These are phyloP conservation scores for Bhutanitis thaidina DNA, from an alignment of 2,888 invertebrate species.

Conservation along the genomic window DNA sequence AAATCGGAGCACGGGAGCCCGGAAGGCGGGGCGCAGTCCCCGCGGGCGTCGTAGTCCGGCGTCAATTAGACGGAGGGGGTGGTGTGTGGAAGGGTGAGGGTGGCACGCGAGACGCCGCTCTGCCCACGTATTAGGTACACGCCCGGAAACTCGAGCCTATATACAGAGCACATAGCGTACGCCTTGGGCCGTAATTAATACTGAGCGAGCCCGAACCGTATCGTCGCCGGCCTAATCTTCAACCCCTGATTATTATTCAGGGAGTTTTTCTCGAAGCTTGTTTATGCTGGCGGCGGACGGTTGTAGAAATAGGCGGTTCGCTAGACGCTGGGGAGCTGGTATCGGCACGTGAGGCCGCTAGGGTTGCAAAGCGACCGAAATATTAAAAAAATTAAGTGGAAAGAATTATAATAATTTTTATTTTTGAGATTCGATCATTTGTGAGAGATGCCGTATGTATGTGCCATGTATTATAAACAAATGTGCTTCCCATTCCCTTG, in stretches of 20 bases:
- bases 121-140: constrained; percentile 55
- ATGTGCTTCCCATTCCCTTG: too few relatives aligned
- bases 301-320: constrained; percentile 5
- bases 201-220: constrained; percentile 42
- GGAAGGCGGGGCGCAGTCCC: constrained; percentile 63
- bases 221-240: constrained; percentile 33
- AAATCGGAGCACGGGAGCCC: constrained; percentile 56
- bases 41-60: constrained; percentile 65
- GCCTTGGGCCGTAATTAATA: constrained; percentile 65
- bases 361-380: neutral
- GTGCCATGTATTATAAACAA: too few relatives aligned
- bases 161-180: constrained; percentile 40
- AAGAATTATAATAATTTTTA: too few relatives aligned
- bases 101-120: constrained; percentile 44
- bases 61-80: constrained; percentile 69
- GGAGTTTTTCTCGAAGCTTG: constrained; percentile 45
- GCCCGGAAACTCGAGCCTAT: constrained; percentile 70
- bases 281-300: constrained; percentile 36
- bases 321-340: constrained; percentile 20
- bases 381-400: too few relatives aligned
- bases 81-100: constrained; percentile 34
- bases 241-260: constrained; percentile 35
- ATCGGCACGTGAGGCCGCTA: constrained; percentile 37
- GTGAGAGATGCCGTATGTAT: too few relatives aligned
- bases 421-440: too few relatives aligned